These are phyloP conservation scores for Drosophila longiperda DNA, from an alignment of 2,888 invertebrate species.

Conservation along the genomic window DNA sequence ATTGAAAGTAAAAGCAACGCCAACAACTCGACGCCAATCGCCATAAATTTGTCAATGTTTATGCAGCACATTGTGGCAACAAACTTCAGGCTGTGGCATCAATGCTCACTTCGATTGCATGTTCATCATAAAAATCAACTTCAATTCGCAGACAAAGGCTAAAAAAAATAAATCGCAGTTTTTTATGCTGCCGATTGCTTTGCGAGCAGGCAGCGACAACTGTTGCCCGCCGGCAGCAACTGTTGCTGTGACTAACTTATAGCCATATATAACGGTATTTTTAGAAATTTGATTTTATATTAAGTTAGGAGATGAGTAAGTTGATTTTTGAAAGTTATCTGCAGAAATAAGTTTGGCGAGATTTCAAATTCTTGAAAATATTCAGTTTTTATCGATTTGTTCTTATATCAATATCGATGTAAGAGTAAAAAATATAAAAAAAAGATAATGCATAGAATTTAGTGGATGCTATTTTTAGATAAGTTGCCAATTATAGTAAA, in stretches of 20 bases:
- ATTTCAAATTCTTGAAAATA: neutral
- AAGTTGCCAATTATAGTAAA: neutral
- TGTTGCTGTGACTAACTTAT: constrained; percentile 4
- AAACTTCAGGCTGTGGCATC: constrained; percentile 13
- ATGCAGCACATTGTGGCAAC: constrained; percentile 22
- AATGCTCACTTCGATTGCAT: constrained; percentile 45
- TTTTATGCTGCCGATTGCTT: neutral
- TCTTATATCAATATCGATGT: neutral
- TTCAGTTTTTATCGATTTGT: neutral
- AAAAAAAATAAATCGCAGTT: constrained; percentile 39
- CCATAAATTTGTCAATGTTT: constrained; percentile 63
- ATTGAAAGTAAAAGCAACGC: constrained; percentile 59
- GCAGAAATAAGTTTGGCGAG: neutral
- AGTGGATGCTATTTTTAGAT: neutral
- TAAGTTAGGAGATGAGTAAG: neutral
- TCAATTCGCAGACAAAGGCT: constrained; percentile 23
- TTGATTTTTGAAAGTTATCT: neutral
- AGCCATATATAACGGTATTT: accelerated
- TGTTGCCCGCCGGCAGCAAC: constrained; percentile 7
- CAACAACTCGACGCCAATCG: constrained; percentile 31
- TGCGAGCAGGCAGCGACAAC: constrained; percentile 10
- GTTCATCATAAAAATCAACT: constrained; percentile 61
- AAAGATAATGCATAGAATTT: too few species aligned
- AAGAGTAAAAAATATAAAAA: too few species aligned
- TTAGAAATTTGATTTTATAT: neutral